Evolutionary conservation across 2,113 vertebrate genomes (phyloP).

Genomic region (Pituophis catenifer): DNA sequence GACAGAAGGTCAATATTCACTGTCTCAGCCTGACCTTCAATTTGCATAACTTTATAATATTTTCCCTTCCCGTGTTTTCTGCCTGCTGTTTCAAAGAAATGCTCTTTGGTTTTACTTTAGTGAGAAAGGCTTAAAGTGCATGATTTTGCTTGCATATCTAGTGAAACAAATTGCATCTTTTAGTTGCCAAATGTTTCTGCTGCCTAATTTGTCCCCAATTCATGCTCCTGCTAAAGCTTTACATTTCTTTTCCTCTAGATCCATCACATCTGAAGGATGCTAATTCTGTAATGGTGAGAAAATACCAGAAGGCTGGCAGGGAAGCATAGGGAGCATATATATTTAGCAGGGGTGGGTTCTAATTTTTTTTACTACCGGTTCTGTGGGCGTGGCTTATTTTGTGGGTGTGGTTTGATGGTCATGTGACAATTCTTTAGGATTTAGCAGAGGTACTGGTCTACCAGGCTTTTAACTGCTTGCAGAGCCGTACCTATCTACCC

Average conservation of each 20-base stretch:
- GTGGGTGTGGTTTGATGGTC: too few species aligned
- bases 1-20: background rate
- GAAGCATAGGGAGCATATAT: conserved; percentile 22
- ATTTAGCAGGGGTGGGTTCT: background rate
- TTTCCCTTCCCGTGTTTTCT: background rate
- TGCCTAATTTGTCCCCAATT: conserved; percentile 46
- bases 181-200: conserved; percentile 30
- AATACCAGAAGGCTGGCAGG: conserved; percentile 28
- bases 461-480: too few species aligned
- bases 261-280: conserved; percentile 55
- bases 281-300: conserved; percentile 40
- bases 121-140: background rate
- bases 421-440: too few species aligned
- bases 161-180: background rate
- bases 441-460: too few species aligned
- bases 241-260: conserved; percentile 53
- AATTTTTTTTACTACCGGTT: too few species aligned
- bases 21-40: background rate
- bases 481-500: too few species aligned
- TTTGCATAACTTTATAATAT: background rate
- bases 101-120: background rate
- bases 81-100: background rate
- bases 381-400: too few species aligned
- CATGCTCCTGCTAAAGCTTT: conserved; percentile 50
- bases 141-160: background rate